Evolutionary conservation across 2,888 invertebrate genomes (phyloP).

Genomic region (Drosophila mimica): DNA sequence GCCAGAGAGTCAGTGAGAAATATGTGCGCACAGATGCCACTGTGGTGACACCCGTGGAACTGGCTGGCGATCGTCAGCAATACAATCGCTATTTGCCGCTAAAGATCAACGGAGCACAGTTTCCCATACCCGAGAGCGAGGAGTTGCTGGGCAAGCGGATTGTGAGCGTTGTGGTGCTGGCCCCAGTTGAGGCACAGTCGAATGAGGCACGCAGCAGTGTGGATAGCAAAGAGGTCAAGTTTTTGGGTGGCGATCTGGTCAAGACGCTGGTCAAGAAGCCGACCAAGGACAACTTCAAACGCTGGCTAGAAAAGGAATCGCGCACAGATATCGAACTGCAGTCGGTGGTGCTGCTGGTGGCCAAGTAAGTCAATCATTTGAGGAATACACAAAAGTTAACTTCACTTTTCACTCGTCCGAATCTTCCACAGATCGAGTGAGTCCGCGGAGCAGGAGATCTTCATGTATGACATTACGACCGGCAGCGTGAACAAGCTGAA

Average conservation of each 20-base stretch:
- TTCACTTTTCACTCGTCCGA: neutral
- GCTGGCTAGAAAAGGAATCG: slow-evolving; percentile 92
- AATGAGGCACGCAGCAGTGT: slow-evolving; percentile 86
- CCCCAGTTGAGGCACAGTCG: slow-evolving; percentile 89
- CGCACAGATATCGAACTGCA: slow-evolving; percentile 91
- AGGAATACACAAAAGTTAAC: neutral
- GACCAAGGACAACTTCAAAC: slow-evolving; percentile 91
- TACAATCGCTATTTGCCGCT: slow-evolving; percentile 94
- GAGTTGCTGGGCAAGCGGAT: slow-evolving; percentile 91
- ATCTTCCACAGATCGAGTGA: slow-evolving; percentile 67
- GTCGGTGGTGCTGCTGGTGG: slow-evolving; percentile 92
- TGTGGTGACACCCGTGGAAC: slow-evolving; percentile 90
- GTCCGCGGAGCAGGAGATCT: slow-evolving; percentile 90
- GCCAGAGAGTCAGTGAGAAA: slow-evolving; percentile 90
- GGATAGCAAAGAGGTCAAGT: slow-evolving; percentile 89
- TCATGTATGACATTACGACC: slow-evolving; percentile 93
- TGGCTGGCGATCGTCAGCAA: slow-evolving; percentile 89
- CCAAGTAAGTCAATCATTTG: slow-evolving; percentile 88
- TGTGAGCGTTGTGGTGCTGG: slow-evolving; percentile 94
- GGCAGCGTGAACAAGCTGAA: slow-evolving; percentile 91
- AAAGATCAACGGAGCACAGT: slow-evolving; percentile 93
- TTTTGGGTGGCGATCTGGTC: slow-evolving; percentile 90
- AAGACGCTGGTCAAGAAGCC: slow-evolving; percentile 91
- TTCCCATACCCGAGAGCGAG: slow-evolving; percentile 92
- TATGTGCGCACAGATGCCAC: slow-evolving; percentile 90